Evolutionary conservation across 2,888 invertebrate species (phyloP).

Genomic region (Drosophila percnosoma): DNA sequence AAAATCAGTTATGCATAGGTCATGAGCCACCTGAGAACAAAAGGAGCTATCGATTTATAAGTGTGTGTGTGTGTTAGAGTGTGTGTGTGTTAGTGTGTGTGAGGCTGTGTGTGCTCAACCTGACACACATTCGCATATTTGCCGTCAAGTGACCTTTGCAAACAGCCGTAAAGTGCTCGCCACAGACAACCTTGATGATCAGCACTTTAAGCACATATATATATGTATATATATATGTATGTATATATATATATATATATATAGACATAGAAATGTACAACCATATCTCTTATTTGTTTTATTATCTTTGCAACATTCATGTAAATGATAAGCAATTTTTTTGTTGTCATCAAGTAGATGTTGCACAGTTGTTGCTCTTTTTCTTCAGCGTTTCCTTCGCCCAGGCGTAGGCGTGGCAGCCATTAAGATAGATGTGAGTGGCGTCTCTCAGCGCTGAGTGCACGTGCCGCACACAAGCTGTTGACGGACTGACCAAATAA

Average conservation of each 20-base stretch:
- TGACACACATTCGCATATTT: slow-evolving; percentile 26
- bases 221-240: accelerated
- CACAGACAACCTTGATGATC: slow-evolving; percentile 67
- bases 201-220: not conserved
- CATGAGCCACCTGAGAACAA: slow-evolving; percentile 41
- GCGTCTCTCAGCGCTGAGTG: slow-evolving; percentile 6
- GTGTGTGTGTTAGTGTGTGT: not conserved
- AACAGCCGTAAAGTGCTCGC: slow-evolving; percentile 20
- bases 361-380: slow-evolving; percentile 17
- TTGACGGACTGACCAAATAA: slow-evolving; percentile 44
- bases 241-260: not conserved
- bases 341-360: not conserved
- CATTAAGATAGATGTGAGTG: slow-evolving; percentile 53
- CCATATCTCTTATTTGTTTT: slow-evolving; percentile 1
- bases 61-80: not conserved
- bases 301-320: slow-evolving; percentile 26
- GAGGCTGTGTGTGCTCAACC: slow-evolving; percentile 14
- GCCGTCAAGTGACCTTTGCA: slow-evolving; percentile 29
- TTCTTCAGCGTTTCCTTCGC: not conserved
- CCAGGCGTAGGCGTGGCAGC: slow-evolving; percentile 37
- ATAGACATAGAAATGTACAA: not conserved
- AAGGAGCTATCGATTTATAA: slow-evolving; percentile 44
- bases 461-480: slow-evolving; percentile 2
- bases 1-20: slow-evolving; percentile 42
- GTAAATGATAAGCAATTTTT: slow-evolving; percentile 20